phyloP scores from a whole-genome alignment of 2,113 vertebrate genomes.

The Hippoglossus stenolepis region DNA sequence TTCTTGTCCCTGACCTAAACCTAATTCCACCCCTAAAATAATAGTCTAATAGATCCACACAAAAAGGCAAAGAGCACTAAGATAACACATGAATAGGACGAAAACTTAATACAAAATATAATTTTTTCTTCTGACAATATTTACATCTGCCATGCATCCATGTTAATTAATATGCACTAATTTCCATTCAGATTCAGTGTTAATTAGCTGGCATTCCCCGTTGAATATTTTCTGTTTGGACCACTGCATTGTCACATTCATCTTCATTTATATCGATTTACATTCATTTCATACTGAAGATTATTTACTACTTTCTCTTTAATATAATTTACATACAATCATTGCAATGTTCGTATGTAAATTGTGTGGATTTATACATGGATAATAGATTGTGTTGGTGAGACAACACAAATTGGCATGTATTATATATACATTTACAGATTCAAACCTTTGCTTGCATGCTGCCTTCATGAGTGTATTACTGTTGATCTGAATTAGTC shows the following conservation, averaged over 20 bases:
- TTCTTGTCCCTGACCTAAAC: too few relatives aligned
- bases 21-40: too few relatives aligned
- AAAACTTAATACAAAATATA: neutral
- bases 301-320: neutral
- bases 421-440: too few relatives aligned
- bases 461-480: too few relatives aligned
- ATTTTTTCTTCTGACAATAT: neutral
- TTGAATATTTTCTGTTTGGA: too few relatives aligned
- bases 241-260: too few relatives aligned
- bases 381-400: neutral
- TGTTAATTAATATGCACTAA: neutral
- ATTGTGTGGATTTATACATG: neutral
- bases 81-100: neutral
- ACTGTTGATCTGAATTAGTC: too few relatives aligned
- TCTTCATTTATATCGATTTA: too few relatives aligned
- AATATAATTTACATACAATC: too few relatives aligned
- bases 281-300: too few relatives aligned
- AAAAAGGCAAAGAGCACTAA: neutral
- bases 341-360: neutral
- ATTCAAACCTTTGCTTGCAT: too few relatives aligned
- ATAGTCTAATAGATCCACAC: neutral
- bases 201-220: neutral
- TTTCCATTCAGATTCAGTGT: neutral
- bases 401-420: too few relatives aligned
- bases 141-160: neutral